Conservation (phyloP, 37 sponge, comb jelly and placozoan species). For the Agelas oroides region DNA sequence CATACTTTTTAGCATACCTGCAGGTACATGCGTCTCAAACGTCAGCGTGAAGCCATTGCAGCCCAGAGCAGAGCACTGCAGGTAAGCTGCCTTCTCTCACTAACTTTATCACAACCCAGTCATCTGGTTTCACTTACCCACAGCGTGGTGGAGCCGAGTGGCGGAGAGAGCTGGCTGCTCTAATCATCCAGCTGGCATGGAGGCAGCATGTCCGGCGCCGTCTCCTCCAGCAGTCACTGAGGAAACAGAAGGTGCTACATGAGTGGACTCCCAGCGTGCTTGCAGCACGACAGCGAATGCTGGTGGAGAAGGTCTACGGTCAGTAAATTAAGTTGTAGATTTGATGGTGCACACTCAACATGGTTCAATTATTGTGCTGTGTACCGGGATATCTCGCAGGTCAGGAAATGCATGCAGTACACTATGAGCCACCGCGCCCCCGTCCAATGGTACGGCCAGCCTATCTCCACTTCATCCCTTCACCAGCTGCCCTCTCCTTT, state of each 20-base stretch:
- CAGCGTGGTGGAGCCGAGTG: slow-evolving; percentile 81
- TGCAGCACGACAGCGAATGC: slow-evolving; percentile 82
- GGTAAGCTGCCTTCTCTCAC: background rate
- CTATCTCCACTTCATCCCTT: slow-evolving; percentile 79
- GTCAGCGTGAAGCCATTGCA: slow-evolving; percentile 14
- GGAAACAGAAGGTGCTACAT: slow-evolving; percentile 71
- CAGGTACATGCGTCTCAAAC: slow-evolving; percentile 30
- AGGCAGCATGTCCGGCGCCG: slow-evolving; percentile 80
- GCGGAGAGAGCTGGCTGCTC: slow-evolving; percentile 90
- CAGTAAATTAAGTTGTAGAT: slow-evolving; percentile 13
- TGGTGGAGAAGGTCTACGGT: slow-evolving; percentile 85
- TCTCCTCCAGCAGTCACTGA: slow-evolving; percentile 35
- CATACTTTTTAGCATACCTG: background rate
- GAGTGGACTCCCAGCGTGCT: slow-evolving; percentile 93
- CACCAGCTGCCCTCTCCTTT: slow-evolving; percentile 85
- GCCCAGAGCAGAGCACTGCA: slow-evolving; percentile 25
- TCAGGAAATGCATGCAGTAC: slow-evolving; percentile 57
- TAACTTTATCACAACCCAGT: background rate
- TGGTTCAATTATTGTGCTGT: background rate
- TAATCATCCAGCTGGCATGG: slow-evolving; percentile 96
- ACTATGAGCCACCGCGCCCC: slow-evolving; percentile 85
- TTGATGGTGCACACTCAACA: too few relatives aligned
- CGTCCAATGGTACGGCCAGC: slow-evolving; percentile 90
- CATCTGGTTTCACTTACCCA: background rate
- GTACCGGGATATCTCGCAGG: slow-evolving; percentile 31